Evolutionary conservation across 1,140 invertebrate species (phyloP).

Genomic region (Penaeus chinensis): DNA sequence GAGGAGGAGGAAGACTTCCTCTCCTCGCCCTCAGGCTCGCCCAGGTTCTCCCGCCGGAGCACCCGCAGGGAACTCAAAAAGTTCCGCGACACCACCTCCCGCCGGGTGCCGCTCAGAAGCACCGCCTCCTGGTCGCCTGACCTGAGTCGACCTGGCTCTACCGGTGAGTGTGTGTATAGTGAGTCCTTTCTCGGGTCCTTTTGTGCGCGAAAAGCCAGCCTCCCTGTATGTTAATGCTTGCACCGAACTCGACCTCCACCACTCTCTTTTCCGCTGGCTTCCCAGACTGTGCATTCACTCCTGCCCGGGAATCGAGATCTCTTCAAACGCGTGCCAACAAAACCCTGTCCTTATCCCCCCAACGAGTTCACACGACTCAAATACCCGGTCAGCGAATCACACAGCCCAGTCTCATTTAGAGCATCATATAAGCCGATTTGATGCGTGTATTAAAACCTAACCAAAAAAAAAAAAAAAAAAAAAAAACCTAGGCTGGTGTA

Average conservation of each 20-base stretch:
- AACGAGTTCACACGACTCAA: too few species aligned
- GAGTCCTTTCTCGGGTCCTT: not conserved
- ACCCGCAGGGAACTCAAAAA: constrained; percentile 61
- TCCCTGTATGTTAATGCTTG: not conserved
- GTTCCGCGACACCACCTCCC: constrained; percentile 51
- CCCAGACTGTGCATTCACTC: not conserved
- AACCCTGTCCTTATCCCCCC: too few species aligned
- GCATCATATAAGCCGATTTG: too few species aligned
- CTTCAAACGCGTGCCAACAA: too few species aligned
- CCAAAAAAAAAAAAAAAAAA: too few species aligned
- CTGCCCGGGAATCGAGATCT: not conserved
- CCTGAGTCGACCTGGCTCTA: constrained; percentile 16
- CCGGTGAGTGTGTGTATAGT: constrained; percentile 26
- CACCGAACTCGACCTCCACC: not conserved
- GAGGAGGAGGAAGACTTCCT: constrained; percentile 38
- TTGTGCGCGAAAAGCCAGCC: not conserved
- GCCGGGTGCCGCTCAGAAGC: constrained; percentile 37
- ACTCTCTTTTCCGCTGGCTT: not conserved
- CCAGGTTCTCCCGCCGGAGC: constrained; percentile 55
- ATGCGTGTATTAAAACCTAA: too few species aligned
- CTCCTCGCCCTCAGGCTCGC: constrained; percentile 51
- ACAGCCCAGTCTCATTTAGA: too few species aligned
- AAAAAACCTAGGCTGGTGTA: too few species aligned
- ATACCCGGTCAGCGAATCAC: too few species aligned
- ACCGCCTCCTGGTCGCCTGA: constrained; percentile 60